Conservation (phyloP, 1,140 invertebrate species). For the Lepidurus couesii region DNA sequence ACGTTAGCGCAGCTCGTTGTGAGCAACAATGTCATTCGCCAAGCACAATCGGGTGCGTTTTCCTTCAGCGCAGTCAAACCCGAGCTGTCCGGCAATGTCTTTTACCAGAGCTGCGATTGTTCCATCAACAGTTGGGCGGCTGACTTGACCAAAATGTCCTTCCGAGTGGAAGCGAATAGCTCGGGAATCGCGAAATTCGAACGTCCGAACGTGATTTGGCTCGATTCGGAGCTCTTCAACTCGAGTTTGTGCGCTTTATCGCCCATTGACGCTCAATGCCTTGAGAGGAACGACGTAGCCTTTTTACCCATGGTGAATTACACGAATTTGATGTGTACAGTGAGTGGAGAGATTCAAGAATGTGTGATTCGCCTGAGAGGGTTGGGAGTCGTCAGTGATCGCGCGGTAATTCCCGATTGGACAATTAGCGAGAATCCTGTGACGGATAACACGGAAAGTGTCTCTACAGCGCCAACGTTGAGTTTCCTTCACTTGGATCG, state of each 20-base stretch:
- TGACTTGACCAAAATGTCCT: constrained; percentile 30
- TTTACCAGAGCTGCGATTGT: constrained; percentile 31
- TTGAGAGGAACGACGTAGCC: neutral
- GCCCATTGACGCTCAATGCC: neutral
- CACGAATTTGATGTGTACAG: constrained; percentile 27
- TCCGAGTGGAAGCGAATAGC: neutral
- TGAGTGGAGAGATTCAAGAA: neutral
- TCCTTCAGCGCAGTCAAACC: constrained; percentile 23
- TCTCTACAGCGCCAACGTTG: neutral
- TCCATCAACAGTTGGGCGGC: constrained; percentile 24
- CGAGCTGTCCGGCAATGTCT: constrained; percentile 27
- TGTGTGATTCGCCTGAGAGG: neutral
- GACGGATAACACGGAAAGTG: neutral
- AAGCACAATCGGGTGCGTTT: constrained; percentile 29
- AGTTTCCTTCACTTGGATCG: constrained; percentile 2
- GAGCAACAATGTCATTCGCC: constrained; percentile 17
- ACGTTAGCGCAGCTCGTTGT: constrained; percentile 22
- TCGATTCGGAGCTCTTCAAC: constrained; percentile 27
- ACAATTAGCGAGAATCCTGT: neutral
- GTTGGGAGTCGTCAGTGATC: neutral
- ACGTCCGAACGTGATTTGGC: constrained; percentile 23
- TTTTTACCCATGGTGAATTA: constrained; percentile 31
- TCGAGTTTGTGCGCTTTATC: constrained; percentile 28
- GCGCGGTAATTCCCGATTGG: neutral
- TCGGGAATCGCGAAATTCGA: neutral